These are phyloP conservation scores for Babylonia areolata DNA, from an alignment of 1,140 invertebrate genomes.

Conservation along the genomic window DNA sequence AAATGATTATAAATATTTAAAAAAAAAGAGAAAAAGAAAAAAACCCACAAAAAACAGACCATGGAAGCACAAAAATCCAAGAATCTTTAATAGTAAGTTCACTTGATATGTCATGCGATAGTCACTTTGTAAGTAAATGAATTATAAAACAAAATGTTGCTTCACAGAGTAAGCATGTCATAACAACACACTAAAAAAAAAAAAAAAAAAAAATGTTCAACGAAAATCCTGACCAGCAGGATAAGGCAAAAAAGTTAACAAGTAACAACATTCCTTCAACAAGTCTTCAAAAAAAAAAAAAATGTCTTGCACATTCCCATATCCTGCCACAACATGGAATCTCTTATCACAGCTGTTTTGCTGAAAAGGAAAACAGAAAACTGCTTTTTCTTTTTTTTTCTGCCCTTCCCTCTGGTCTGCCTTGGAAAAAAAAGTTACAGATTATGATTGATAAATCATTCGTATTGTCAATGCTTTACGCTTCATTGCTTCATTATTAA, in stretches of 20 bases:
- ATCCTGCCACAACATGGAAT: not conserved
- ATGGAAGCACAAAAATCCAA: too few species aligned
- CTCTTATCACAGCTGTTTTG: not conserved
- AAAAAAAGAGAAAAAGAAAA: not conserved
- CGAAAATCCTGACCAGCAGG: conserved; percentile 3
- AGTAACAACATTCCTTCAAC: not conserved
- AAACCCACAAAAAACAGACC: not conserved
- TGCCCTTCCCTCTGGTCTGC: too few species aligned
- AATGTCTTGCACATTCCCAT: not conserved
- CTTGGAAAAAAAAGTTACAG: too few species aligned
- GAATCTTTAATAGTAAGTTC: too few species aligned
- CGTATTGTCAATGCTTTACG: too few species aligned
- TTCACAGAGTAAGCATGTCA: not conserved
- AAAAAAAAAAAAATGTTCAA: not conserved
- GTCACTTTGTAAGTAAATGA: not conserved
- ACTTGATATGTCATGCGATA: too few species aligned
- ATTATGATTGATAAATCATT: too few species aligned
- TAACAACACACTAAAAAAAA: not conserved
- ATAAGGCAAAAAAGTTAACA: not conserved
- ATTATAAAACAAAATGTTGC: not conserved
- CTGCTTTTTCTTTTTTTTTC: too few species aligned
- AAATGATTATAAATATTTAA: not conserved
- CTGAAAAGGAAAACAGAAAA: too few species aligned
- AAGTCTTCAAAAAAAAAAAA: too few species aligned
- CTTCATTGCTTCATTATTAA: too few species aligned